phyloP scores from a whole-genome alignment of 2,888 invertebrate species.

The Macrostomum cliftonense region DNA sequence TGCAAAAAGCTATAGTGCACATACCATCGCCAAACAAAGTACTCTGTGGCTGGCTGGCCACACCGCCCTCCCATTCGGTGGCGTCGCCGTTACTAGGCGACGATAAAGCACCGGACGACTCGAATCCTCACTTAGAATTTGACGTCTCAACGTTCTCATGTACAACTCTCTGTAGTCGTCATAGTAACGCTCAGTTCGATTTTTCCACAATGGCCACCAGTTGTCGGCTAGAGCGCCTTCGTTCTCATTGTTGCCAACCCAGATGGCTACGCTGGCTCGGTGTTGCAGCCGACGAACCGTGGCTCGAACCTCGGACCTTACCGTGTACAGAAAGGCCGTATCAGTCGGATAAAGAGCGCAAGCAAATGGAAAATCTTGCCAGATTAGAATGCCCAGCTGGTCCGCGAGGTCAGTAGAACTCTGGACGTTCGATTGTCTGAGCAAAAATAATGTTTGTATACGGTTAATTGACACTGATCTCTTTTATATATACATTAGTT shows the following conservation, averaged over 20 bases:
- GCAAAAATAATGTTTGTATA: not conserved
- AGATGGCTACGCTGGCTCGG: constrained; percentile 67
- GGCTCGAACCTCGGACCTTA: constrained; percentile 45
- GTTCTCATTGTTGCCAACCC: constrained; percentile 91
- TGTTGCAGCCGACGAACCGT: constrained; percentile 51
- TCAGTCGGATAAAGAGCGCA: constrained; percentile 76
- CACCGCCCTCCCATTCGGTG: constrained; percentile 48
- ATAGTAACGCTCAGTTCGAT: constrained; percentile 41
- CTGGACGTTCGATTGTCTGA: constrained; percentile 62
- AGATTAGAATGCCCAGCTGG: constrained; percentile 68
- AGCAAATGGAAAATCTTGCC: constrained; percentile 95
- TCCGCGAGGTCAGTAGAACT: constrained; percentile 69
- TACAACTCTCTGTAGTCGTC: constrained; percentile 65
- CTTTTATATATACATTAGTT: too few relatives aligned
- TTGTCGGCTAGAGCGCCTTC: constrained; percentile 64
- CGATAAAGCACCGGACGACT: constrained; percentile 57
- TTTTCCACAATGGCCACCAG: constrained; percentile 45
- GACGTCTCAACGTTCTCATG: constrained; percentile 51
- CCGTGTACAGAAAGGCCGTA: constrained; percentile 51
- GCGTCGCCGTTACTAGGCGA: constrained; percentile 51
- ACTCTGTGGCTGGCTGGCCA: constrained; percentile 58
- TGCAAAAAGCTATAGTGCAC: constrained; percentile 11
- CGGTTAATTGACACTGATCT: too few relatives aligned
- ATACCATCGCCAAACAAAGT: constrained; percentile 64
- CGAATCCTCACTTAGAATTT: constrained; percentile 36